Evolutionary conservation across 2,113 vertebrate genomes (phyloP), one percentile per base, ranked within the genome.

Genomic region (Donacobius atricapilla): DNA sequence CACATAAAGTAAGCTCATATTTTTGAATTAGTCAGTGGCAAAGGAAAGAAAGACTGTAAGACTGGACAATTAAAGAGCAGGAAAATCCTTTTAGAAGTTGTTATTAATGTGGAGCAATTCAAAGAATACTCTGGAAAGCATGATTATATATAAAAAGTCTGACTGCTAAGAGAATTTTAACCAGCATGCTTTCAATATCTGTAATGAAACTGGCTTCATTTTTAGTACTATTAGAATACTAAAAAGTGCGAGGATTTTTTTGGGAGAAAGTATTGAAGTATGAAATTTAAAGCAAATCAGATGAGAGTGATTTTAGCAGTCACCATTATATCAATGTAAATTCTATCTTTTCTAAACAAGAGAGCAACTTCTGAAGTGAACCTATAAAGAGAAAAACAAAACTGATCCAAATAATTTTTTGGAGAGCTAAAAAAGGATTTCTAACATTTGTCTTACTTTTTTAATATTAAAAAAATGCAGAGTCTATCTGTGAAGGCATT

Each of bases 21-120:
- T 96, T 97, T 93, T 88, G 28, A 97, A 97, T 96, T 96, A 96
- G 93, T 90, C 64, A 90, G 72, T 83, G n/a, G 76, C 51, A 89
- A 95, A 86, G 10, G 79, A 94, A 96, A 93, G 85, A 96, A 93
- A 93, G 87, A 81, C 50, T 81, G 57, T 69, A 89, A 77, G 82
- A 57, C 57, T 0, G 39, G 82, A 90, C 87, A 94, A 93, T 81
- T 94, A 94, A 92, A 90, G 86, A 92, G 54, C 50, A 96, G 60
- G 39, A 78, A 97, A 96, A 93, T 73, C 76, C 64, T 94, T 93
- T 94, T 60, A 64, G 33, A 94, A 94, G 51, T 85, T 92, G 56
- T 66, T 92, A 93, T 90, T 96, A 96, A 88, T 75, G 83, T 47
- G 63, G 21, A 90, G 82, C 27, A 63, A 90, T 90, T 93, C 64